Evolutionary conservation across 2,113 vertebrate genomes (phyloP), one percentile per base, ranked within the genome.

Genomic region (Elaphurus davidianus): DNA sequence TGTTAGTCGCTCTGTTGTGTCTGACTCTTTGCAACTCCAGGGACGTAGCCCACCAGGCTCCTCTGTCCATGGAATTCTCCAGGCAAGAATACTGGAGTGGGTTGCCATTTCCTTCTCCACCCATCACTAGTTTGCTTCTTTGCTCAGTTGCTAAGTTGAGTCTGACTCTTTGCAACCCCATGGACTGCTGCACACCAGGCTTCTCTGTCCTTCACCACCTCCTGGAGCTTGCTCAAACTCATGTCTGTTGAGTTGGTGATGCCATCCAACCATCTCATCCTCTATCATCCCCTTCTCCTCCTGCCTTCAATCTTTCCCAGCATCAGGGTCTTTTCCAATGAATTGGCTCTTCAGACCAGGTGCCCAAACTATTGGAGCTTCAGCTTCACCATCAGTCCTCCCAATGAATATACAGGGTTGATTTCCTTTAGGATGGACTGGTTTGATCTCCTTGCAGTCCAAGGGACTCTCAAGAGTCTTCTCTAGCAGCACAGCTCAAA

Each of bases 11-110:
- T 76, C 36, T 25, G 23, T 76, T 1, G 0, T 27, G 23, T 27
- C 40, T 0, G 40, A 76, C 21, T 7, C 71, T 76, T 76, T 25
- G 36, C 71, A 40, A 43, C 23, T 23, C 71, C 23, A 76, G 27
- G 40, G 71, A 2, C 40, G 71, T 43, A 43, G 71, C 71, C 67
- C 0, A 0, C 10, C n/a, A 14, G 36, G 12, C 12, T 76, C 23
- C 40, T 14, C 40, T 25, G 40, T 76, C 36, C 71, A 23, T 71
- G n/a, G 19, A 71, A 71, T 71, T 40, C 67, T 71, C 19, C n/a
- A 71, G 67, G 67, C 67, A 40, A 23, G 67, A 71, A 6, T 71
- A 40, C n/a, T 23, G 6, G 67, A 71, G 10, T 40, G n/a, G 19
- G n/a, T 23, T 71, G 19, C 67, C n/a, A 23, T 71, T 71, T 23